Conservation (phyloP, 2,888 invertebrate species). For the Eilema sororculum region DNA sequence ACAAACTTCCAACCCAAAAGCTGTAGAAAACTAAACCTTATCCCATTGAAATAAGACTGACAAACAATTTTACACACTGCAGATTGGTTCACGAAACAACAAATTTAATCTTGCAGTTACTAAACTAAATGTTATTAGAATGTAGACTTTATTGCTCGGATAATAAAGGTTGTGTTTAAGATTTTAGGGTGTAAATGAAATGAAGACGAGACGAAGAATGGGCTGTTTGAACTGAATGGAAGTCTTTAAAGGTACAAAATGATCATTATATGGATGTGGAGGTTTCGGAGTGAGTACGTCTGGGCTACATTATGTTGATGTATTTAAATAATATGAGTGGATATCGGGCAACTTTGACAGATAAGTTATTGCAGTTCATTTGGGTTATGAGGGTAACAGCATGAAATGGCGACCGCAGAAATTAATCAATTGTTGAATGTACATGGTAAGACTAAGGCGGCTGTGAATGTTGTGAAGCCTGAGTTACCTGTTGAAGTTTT, state of each 20-base stretch:
- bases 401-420: neutral
- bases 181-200: constrained; percentile 15
- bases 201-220: constrained; percentile 65
- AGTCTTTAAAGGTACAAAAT: constrained; percentile 74
- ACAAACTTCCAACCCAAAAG: constrained; percentile 18
- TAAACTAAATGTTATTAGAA: constrained; percentile 31
- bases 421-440: neutral
- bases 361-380: constrained; percentile 10
- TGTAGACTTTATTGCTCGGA: constrained; percentile 39
- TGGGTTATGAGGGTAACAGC: neutral
- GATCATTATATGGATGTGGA: constrained; percentile 64
- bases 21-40: constrained; percentile 40
- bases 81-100: constrained; percentile 40
- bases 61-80: constrained; percentile 17
- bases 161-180: constrained; percentile 17
- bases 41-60: constrained; percentile 19
- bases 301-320: constrained; percentile 25
- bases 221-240: constrained; percentile 72
- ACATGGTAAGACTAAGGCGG: no score
- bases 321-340: constrained; percentile 16
- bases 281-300: constrained; percentile 35
- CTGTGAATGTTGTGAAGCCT: no score
- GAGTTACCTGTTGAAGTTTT: no score
- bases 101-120: constrained; percentile 46
- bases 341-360: constrained; percentile 15